Evolutionary conservation across 2,888 invertebrate species (phyloP).

Genomic region (Mechanitis mazaeus): DNA sequence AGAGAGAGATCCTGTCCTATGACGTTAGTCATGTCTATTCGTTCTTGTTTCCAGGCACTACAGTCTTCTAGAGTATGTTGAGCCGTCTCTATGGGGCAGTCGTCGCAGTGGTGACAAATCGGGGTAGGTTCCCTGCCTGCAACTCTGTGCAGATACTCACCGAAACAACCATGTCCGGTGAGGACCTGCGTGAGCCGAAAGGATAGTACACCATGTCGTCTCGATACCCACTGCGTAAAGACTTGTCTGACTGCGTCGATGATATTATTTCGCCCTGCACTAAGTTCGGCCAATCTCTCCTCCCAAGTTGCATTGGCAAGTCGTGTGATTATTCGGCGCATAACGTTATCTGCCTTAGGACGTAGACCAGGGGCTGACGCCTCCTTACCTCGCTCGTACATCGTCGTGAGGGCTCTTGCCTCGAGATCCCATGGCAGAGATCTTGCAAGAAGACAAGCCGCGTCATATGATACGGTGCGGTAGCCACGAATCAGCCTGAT

Average conservation of each 20-base stretch:
- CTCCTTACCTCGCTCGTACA: background rate
- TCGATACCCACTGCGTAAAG: background rate
- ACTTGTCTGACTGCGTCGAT: background rate
- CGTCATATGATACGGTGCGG: background rate
- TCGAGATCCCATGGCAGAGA: background rate
- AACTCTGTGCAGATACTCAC: no score
- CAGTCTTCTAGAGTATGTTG: no score
- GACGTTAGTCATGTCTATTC: no score
- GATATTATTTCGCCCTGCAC: background rate
- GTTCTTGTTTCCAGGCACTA: no score
- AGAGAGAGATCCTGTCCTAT: no score
- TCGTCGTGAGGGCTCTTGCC: background rate
- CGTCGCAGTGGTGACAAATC: no score
- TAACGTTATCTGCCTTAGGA: background rate
- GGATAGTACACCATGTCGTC: background rate
- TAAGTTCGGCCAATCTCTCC: background rate
- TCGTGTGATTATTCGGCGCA: background rate
- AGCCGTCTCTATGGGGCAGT: no score
- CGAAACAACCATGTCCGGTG: background rate
- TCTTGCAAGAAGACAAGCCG: background rate
- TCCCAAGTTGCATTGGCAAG: background rate
- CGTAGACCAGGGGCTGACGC: background rate
- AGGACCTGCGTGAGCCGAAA: background rate
- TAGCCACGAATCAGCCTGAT: constrained; percentile 12
- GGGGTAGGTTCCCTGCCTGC: no score